Evolutionary conservation across 2,888 invertebrate species (phyloP).

Genomic region (Cyclophora punctaria): DNA sequence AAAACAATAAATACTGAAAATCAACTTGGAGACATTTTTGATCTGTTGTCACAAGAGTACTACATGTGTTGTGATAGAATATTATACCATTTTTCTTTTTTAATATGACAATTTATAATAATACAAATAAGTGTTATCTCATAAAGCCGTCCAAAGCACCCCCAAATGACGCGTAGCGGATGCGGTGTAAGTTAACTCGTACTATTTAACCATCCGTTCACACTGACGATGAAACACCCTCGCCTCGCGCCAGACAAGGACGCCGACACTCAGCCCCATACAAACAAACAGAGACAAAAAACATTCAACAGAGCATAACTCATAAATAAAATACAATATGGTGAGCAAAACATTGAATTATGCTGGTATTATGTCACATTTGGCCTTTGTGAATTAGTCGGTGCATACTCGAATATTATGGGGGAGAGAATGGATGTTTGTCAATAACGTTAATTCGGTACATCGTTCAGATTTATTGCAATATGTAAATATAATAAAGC

Average conservation of each 20-base stretch:
- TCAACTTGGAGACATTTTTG: no score
- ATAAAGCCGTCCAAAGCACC: conserved; percentile 48
- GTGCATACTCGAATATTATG: conserved; percentile 37
- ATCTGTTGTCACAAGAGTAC: no score
- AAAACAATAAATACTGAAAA: no score
- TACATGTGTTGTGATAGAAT: neutral
- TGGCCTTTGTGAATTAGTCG: conserved; percentile 74
- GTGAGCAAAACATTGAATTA: conserved; percentile 77
- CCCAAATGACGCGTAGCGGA: conserved; percentile 68
- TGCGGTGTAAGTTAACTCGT: conserved; percentile 72
- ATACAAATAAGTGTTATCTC: conserved; percentile 10
- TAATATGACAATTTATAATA: neutral
- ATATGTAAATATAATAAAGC: conserved; percentile 21
- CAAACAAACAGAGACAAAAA: conserved; percentile 35
- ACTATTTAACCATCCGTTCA: conserved; percentile 73
- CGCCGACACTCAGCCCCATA: conserved; percentile 22
- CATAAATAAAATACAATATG: conserved; percentile 77
- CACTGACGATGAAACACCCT: conserved; percentile 64
- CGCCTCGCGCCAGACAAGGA: conserved; percentile 38
- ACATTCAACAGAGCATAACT: conserved; percentile 65
- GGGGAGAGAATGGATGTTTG: conserved; percentile 57
- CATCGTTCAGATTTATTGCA: conserved; percentile 46
- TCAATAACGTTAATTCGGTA: conserved; percentile 49
- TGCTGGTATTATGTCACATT: conserved; percentile 75
- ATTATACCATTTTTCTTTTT: neutral